Evolutionary conservation across 2,888 invertebrate species (phyloP).

Genomic region (Caenorhabditis doughertyi): DNA sequence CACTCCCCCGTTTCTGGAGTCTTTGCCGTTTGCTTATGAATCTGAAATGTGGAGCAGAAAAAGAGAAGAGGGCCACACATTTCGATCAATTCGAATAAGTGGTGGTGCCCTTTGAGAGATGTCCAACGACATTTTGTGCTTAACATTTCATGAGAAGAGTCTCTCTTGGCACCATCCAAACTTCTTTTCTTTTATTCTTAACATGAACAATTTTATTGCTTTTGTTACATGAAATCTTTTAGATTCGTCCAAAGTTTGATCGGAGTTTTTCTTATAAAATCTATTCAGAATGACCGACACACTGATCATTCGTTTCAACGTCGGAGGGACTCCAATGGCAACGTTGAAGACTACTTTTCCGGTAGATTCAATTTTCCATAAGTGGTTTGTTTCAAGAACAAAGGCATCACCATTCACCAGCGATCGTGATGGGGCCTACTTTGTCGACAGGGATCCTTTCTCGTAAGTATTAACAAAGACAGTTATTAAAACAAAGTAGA

Average conservation of each 20-base stretch:
- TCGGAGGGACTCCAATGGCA: constrained; percentile 75
- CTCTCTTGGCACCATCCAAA: constrained; percentile 18
- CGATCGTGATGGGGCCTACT: constrained; percentile 78
- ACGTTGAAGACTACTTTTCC: constrained; percentile 70
- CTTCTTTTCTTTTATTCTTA: not conserved
- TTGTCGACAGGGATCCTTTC: constrained; percentile 81
- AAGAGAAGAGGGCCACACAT: constrained; percentile 19
- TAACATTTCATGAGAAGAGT: constrained; percentile 44
- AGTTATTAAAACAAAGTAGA: not conserved
- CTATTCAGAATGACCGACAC: constrained; percentile 61
- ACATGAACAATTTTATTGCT: constrained; percentile 3
- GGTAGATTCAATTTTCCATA: constrained; percentile 70
- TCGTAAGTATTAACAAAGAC: constrained; percentile 65
- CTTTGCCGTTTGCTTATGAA: constrained; percentile 50
- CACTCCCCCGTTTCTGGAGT: not conserved
- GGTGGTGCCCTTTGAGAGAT: constrained; percentile 64
- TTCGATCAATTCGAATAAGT: constrained; percentile 64
- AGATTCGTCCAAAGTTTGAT: not conserved
- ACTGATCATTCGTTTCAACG: constrained; percentile 78
- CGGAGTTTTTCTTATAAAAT: not conserved
- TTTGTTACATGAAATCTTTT: constrained; percentile 3
- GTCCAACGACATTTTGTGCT: constrained; percentile 49
- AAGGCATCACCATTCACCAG: constrained; percentile 72
- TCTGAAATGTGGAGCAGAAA: constrained; percentile 47
- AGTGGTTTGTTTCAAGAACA: constrained; percentile 80